These are phyloP conservation scores for Stomatorhinus ivindoensis DNA, from an alignment of 2,113 vertebrate species.

Conservation along the genomic window DNA sequence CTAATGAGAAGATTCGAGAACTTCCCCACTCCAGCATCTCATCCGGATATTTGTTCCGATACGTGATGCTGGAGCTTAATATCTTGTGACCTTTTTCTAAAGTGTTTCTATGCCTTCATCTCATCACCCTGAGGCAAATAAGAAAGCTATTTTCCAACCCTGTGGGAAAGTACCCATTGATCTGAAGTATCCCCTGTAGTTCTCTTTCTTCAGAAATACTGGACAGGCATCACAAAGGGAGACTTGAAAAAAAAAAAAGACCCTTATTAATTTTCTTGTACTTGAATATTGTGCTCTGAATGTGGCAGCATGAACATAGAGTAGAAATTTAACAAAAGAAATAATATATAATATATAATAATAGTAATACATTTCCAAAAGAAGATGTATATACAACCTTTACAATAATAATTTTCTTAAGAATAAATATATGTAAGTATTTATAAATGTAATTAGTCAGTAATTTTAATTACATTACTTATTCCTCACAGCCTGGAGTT, in stretches of 20 bases:
- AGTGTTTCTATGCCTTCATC: conserved; percentile 8
- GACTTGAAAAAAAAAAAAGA: not conserved
- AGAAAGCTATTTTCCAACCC: conserved; percentile 1
- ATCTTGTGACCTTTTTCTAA: conserved; percentile 13
- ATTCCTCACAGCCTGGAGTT: not conserved
- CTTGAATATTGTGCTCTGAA: not conserved
- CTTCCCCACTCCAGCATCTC: not conserved
- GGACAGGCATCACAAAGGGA: conserved; percentile 1
- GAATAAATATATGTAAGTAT: not conserved
- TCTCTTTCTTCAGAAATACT: not conserved
- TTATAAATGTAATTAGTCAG: not conserved
- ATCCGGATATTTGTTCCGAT: not conserved
- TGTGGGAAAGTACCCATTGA: conserved; percentile 20
- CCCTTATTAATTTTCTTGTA: not conserved
- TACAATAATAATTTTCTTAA: not conserved
- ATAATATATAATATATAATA: no score
- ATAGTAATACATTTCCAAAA: not conserved
- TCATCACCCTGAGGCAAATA: not conserved
- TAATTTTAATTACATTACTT: not conserved
- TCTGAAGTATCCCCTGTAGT: conserved; percentile 8
- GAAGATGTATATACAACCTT: not conserved
- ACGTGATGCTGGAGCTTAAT: conserved; percentile 12
- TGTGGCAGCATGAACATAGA: not conserved
- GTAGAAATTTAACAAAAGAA: not conserved
- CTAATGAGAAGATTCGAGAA: conserved; percentile 20